phyloP scores from a whole-genome alignment of 2,888 invertebrate species.

The Epiblema foenella region DNA sequence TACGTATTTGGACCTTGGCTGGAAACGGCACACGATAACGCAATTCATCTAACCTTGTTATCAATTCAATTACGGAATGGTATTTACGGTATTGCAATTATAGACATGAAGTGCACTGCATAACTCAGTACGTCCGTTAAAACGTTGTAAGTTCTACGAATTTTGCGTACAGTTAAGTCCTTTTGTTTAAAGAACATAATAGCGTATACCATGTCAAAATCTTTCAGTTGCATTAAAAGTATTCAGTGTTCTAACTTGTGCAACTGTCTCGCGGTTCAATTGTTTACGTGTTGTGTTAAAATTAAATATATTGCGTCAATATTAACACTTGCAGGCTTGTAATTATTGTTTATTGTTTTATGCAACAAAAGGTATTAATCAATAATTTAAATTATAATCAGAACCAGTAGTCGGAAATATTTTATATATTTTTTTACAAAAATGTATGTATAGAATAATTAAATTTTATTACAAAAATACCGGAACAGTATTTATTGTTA shows the following conservation, averaged over 20 bases:
- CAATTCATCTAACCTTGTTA: conserved; percentile 26
- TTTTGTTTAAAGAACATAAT: not conserved
- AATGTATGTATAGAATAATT: no score
- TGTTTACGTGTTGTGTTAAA: not conserved
- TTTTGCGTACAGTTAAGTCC: not conserved
- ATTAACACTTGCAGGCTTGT: not conserved
- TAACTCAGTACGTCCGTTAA: not conserved
- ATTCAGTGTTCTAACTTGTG: not conserved
- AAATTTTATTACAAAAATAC: no score
- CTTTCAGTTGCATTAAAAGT: not conserved
- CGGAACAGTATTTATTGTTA: no score
- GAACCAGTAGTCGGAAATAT: no score
- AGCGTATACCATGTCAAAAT: not conserved
- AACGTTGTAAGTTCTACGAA: not conserved
- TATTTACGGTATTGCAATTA: conserved; percentile 10
- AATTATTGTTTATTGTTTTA: no score
- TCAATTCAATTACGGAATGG: conserved; percentile 5
- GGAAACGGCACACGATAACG: not conserved
- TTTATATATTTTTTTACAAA: no score
- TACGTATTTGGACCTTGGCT: conserved; percentile 15
- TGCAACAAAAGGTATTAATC: no score
- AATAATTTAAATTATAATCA: no score
- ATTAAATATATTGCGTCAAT: not conserved
- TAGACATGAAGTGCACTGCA: not conserved
- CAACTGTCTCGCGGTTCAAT: not conserved